These are phyloP conservation scores for Equus quagga DNA, from an alignment of 2,113 vertebrate genomes.

Conservation along the genomic window DNA sequence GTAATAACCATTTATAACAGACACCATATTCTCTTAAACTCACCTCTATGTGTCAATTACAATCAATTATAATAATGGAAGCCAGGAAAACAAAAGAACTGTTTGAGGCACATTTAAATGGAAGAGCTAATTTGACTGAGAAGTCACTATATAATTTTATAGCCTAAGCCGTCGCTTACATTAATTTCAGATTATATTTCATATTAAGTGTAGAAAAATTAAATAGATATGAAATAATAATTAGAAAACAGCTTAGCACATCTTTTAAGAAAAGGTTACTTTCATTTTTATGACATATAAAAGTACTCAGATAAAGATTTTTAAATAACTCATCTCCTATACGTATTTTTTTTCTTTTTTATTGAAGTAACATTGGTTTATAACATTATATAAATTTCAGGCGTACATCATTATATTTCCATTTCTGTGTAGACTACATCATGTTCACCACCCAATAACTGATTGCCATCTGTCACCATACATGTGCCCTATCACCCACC, in stretches of 20 bases:
- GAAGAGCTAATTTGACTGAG: background rate
- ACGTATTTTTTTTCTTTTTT: background rate
- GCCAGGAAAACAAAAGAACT: background rate
- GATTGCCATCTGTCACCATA: no score
- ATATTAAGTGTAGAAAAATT: background rate
- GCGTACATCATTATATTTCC: no score
- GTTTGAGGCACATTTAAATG: background rate
- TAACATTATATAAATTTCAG: no score
- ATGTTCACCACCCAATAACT: no score
- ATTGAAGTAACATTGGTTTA: no score
- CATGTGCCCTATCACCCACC: no score
- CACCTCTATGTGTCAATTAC: background rate
- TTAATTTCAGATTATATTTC: constrained; percentile 47
- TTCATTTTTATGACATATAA: background rate
- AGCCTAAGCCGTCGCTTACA: background rate
- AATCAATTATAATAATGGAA: background rate
- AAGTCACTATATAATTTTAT: background rate
- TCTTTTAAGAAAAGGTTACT: background rate
- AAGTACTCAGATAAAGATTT: background rate
- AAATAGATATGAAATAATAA: background rate
- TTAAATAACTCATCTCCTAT: background rate
- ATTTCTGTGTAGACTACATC: no score
- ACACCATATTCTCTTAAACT: background rate
- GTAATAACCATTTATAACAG: background rate
- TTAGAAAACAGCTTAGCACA: background rate